phyloP scores from a whole-genome alignment of 2,797 vertebrate species.

The Melopsittacus undulatus region DNA sequence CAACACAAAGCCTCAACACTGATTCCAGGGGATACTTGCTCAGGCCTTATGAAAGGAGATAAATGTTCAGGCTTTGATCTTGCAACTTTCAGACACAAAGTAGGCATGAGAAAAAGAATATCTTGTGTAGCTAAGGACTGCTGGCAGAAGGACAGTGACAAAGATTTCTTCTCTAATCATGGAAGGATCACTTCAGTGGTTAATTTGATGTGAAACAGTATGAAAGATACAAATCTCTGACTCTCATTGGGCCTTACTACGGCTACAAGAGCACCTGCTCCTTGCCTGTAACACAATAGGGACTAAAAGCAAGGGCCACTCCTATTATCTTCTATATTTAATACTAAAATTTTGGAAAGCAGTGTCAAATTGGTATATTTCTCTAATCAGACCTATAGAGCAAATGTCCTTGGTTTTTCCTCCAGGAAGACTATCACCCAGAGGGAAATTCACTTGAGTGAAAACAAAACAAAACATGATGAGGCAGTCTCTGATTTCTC shows the following conservation, averaged over 20 bases:
- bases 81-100: not conserved
- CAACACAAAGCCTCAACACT: not conserved
- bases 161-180: not conserved
- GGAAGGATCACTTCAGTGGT: not conserved
- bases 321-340: not conserved
- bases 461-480: not conserved
- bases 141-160: not conserved
- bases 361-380: not conserved
- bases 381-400: not conserved
- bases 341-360: not conserved
- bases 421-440: not conserved
- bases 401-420: not conserved
- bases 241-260: not conserved
- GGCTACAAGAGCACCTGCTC: not conserved
- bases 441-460: not conserved
- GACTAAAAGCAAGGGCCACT: not conserved
- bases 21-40: not conserved
- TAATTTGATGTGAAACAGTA: not conserved
- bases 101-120: not conserved
- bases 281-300: not conserved
- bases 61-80: not conserved
- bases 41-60: not conserved
- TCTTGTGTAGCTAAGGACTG: not conserved
- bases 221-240: not conserved
- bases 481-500: not conserved